Conservation (phyloP, 2,888 invertebrate genomes). For the Rhingia rostrata region DNA sequence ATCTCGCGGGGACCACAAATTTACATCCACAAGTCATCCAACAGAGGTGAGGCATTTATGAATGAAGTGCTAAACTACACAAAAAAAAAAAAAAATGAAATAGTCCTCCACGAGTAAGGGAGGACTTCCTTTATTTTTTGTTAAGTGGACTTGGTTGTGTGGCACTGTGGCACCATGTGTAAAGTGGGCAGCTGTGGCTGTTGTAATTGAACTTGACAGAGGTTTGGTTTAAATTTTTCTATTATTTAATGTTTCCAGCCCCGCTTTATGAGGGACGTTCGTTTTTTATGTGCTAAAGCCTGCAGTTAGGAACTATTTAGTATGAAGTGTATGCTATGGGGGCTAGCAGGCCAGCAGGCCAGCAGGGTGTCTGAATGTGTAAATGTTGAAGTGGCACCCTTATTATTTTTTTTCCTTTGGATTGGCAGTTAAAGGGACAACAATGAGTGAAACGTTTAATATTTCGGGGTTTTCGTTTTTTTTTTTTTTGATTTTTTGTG, state of each 20-base stretch:
- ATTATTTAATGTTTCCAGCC: constrained; percentile 31
- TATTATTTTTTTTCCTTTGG: constrained; percentile 9
- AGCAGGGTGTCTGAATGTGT: constrained; percentile 36
- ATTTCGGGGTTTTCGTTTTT: neutral
- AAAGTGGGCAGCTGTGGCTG: constrained; percentile 55
- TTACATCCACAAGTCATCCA: constrained; percentile 14
- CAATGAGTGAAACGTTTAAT: constrained; percentile 38
- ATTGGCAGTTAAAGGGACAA: constrained; percentile 61
- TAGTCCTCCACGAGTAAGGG: constrained; percentile 14
- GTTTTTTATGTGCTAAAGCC: constrained; percentile 16
- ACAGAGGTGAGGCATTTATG: constrained; percentile 34
- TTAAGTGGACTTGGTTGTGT: constrained; percentile 39
- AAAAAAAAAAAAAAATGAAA: constrained; percentile 12
- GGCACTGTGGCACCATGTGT: constrained; percentile 38
- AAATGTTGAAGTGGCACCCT: constrained; percentile 43
- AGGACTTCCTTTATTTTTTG: constrained; percentile 3
- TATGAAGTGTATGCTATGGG: constrained; percentile 24
- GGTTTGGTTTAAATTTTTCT: constrained; percentile 7
- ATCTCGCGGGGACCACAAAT: constrained; percentile 9
- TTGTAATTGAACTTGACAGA: constrained; percentile 58
- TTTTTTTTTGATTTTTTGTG: too few species aligned
- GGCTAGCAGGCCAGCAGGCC: constrained; percentile 21
- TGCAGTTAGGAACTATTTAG: constrained; percentile 30
- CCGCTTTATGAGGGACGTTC: constrained; percentile 46
- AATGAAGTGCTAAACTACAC: constrained; percentile 57